phyloP scores from a whole-genome alignment of 2,113 vertebrate genomes.

The Pholis gunnellus region DNA sequence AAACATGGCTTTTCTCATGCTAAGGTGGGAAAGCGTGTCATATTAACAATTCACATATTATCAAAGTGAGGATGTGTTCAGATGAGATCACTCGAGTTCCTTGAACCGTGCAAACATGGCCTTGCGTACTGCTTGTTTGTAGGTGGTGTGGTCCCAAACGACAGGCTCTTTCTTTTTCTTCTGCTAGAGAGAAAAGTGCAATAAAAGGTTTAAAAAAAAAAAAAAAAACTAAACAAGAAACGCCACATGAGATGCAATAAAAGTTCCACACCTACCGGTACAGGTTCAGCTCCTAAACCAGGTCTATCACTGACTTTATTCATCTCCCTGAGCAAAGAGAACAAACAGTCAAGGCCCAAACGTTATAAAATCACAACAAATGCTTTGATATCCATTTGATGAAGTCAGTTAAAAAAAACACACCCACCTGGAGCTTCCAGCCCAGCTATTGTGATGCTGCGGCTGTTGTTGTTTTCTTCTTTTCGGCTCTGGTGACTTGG shows the following conservation, averaged over 20 bases:
- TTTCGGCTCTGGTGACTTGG: conserved; percentile 80
- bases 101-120: conserved; percentile 98
- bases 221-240: background rate
- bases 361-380: too few species aligned
- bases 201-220: background rate
- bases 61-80: conserved; percentile 35
- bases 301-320: conserved; percentile 82
- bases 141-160: conserved; percentile 88
- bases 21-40: conserved; percentile 5
- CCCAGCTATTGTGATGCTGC: conserved; percentile 78
- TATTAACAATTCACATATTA: conserved; percentile 30
- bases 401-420: background rate
- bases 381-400: background rate
- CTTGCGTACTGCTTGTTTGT: conserved; percentile 94
- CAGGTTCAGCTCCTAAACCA: conserved; percentile 81
- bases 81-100: conserved; percentile 89
- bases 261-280: conserved; percentile 59
- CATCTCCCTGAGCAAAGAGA: conserved; percentile 65
- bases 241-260: background rate
- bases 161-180: conserved; percentile 88
- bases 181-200: conserved; percentile 71
- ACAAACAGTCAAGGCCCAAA: background rate
- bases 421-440: conserved; percentile 79
- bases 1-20: conserved; percentile 15
- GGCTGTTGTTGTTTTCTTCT: conserved; percentile 70